Evolutionary conservation across 2,113 vertebrate species (phyloP).

Genomic region (Pyxicephalus adspersus): DNA sequence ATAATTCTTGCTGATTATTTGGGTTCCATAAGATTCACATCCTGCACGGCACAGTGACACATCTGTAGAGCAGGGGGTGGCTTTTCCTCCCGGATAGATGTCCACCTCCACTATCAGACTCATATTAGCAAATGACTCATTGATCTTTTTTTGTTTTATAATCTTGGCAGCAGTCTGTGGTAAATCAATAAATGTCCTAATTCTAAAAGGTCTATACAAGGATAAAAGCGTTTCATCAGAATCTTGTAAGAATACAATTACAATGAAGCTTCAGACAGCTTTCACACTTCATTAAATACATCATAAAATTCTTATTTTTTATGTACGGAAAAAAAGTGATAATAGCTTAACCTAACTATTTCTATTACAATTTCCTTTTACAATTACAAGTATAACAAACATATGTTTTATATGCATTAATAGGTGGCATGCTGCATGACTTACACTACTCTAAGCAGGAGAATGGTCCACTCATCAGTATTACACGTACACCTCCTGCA

Average conservation of each 20-base stretch:
- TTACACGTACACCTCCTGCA: too few species aligned
- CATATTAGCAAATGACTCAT: conserved; percentile 8
- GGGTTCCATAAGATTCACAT: not conserved
- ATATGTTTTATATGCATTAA: too few species aligned
- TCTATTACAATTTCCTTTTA: not conserved
- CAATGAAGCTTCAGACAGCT: not conserved
- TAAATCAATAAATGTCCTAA: conserved; percentile 21
- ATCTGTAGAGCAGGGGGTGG: conserved; percentile 5
- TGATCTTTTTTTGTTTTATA: not conserved
- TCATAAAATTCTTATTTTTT: not conserved
- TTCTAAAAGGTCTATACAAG: not conserved
- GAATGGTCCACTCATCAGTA: too few species aligned
- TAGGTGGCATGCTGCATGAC: too few species aligned
- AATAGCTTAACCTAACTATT: not conserved
- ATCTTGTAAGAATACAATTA: conserved; percentile 5
- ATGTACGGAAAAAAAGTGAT: not conserved
- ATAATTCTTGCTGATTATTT: not conserved
- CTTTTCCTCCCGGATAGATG: conserved; percentile 7
- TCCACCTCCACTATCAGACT: conserved; percentile 17
- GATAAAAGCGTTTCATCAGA: not conserved
- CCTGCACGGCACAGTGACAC: conserved; percentile 7
- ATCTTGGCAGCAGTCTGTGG: not conserved
- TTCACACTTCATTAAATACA: conserved; percentile 13
- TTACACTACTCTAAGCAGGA: too few species aligned
- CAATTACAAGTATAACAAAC: too few species aligned